Percentiles rank a stretch among this genome's conserved stretches.
phyloP scores from a whole-genome alignment of 2,113 vertebrate species.

The Tenebrosternarchus preto region DNA sequence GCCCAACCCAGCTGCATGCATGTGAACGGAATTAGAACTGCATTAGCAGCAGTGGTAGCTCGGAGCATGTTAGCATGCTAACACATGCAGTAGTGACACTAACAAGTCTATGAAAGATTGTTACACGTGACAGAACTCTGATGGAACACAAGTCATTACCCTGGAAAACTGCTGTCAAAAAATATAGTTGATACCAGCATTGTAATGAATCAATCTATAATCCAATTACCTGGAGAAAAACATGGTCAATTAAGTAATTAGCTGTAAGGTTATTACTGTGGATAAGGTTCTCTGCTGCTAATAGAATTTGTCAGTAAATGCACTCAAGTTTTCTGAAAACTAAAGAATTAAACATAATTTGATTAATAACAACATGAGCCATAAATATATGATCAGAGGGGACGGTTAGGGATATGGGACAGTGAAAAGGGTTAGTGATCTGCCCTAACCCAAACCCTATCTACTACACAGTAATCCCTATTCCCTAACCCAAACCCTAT shows the following conservation, averaged over 20 bases:
- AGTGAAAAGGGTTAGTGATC: no score
- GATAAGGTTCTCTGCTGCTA: not conserved
- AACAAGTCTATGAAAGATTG: not conserved
- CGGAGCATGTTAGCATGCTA: constrained; percentile 46
- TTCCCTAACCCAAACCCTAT: no score
- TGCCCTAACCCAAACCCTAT: no score
- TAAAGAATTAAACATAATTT: no score
- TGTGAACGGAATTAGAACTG: no score
- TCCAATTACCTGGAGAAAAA: constrained; percentile 39
- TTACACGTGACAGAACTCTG: constrained; percentile 38
- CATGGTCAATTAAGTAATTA: constrained; percentile 45
- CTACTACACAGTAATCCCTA: no score
- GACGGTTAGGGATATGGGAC: no score
- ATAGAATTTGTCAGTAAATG: not conserved
- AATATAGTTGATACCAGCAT: constrained; percentile 31
- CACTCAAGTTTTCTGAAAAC: no score
- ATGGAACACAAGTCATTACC: constrained; percentile 55
- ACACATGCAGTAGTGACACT: constrained; percentile 7
- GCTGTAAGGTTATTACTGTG: not conserved
- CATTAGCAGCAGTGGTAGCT: constrained; percentile 61
- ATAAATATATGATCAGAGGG: no score
- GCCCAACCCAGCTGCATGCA: constrained; percentile 69
- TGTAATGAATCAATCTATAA: constrained; percentile 43
- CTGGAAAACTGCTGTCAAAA: constrained; percentile 19
- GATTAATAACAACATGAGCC: no score